Base-by-base conservation (phyloP, 2,888 invertebrate species). In the Belgica antarctica region DNA sequence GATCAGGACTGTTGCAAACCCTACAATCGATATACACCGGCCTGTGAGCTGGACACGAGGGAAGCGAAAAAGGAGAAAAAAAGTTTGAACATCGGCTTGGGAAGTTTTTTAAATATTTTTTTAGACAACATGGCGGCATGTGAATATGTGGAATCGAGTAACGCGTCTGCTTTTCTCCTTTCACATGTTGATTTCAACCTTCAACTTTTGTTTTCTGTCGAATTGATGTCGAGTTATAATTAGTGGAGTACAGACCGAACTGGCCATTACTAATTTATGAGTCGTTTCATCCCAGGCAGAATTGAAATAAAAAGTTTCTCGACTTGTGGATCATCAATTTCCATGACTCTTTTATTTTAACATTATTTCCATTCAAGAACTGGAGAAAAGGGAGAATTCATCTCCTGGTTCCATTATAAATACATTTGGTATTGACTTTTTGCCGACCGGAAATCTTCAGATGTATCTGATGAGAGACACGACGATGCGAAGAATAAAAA, bases 381-480 rank as follows among this genome's bases (percentile, higher is more conserved):
- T 46, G 7, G 36, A 46, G 19, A 65, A 52, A 52, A 17, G 24
- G 24, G 8, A 25, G 2, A 31, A 19, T 52, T 65, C 17, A 62
- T 24, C 27, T 41, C 17, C 22, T 36, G 7, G 24, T 36, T 52
- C 28, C 52, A 66, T 66, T 66, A 66, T 66, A 66, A 66, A 66
- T 52, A 66, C 66, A 52, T 66, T 65, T 66, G 17, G 25, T 59
- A 52, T 66, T 52, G 52, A 66, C 10, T 66, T 66, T 66, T 66
- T 66, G 66, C 66, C 52, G 66, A 52, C 66, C 66, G 66, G 66
- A 66, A 66, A 65, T 65, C 65, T 65, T 65, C 46, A 65, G 34
- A 65, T 36, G 59, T n/a, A 59, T n/a, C 62, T 62, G 31, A 62
- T 28, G 62, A 34, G n/a, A n/a, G 52, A 52, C 52, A 31, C 34